These are phyloP conservation scores for Phytoseiulus persimilis DNA, from an alignment of 2,888 invertebrate genomes.

Conservation along the genomic window DNA sequence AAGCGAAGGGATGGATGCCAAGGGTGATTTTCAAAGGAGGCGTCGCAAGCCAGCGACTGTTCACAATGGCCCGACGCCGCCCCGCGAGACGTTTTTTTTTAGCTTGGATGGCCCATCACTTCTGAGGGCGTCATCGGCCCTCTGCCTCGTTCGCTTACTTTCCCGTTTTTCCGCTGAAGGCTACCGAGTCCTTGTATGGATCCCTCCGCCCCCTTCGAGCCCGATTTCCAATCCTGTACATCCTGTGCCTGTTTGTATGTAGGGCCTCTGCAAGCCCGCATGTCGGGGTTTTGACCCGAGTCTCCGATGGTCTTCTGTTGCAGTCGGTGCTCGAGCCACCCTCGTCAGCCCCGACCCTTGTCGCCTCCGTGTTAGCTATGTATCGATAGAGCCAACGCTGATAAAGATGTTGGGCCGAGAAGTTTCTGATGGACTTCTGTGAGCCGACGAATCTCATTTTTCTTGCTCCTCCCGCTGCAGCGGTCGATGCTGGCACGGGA, in stretches of 20 bases:
- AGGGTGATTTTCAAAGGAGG: neutral
- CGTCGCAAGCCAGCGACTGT: neutral
- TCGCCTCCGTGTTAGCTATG: neutral
- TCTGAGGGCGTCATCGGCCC: neutral
- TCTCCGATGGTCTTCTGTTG: too few relatives aligned
- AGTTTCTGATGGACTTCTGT: neutral
- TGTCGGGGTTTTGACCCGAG: too few relatives aligned
- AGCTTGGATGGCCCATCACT: neutral
- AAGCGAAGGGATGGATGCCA: neutral
- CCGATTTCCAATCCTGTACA: neutral
- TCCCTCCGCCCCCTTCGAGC: neutral
- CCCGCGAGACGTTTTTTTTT: neutral
- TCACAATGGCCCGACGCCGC: neutral
- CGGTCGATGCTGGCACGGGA: neutral
- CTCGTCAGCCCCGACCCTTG: too few relatives aligned
- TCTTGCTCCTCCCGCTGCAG: neutral
- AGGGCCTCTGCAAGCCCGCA: neutral
- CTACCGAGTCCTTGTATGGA: neutral
- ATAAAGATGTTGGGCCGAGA: neutral
- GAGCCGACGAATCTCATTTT: neutral
- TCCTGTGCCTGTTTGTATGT: neutral
- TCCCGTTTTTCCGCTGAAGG: neutral
- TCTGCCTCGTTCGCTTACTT: neutral
- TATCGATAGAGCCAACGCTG: neutral
- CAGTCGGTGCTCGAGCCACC: too few relatives aligned